Base-by-base conservation (phyloP, 2,113 vertebrate species). In the Brachypteracias leptosomus region DNA sequence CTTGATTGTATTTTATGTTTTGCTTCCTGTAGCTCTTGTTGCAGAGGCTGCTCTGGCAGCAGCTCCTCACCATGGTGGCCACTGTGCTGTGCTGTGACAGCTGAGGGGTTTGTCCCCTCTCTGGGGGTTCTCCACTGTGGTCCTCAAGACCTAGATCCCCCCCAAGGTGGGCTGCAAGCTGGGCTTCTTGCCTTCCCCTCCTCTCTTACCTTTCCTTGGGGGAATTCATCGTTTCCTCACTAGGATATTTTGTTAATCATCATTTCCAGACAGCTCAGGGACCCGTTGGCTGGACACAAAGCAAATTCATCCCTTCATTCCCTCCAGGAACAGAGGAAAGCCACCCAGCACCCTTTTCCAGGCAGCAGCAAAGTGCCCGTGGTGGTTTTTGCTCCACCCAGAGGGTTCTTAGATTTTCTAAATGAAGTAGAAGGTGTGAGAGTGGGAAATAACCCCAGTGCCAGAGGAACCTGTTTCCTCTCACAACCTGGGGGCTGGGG, bases 51-150 rank as follows among this genome's bases (percentile, higher is more conserved):
- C 0, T 18, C 61, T 82, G 87, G 82, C 63, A 81, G 63, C 57
- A 36, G 36, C 40, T 42, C 38, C 25, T 28, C 12, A 14, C 14
- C 4, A 0, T 2, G 7, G 8, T 35, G 5, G 47, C 58, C 8
- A 11, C 59, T 42, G 63, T 7, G 18, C 21, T 1, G 17, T 7
- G 58, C 78, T 63, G 84, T n/a, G 62, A 49, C 75, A 36, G 67
- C 67, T 36, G 22, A 24, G 68, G 54, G 3, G 14, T 49, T 31
- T 38, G 62, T 19, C 29, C 42, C 10, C 67, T 58, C 40, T 26
- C 52, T 35, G n/a, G 46, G 88, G 58, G 49, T 20, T 17, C 38
- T 21, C 38, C 1, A 26, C 54, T 16, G 29, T 35, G 19, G 36
- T 35, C 75, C 26, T 42, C 3, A 6, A 47, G 54, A 40, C 16